phyloP scores from a whole-genome alignment of 2,797 vertebrate genomes.

The Tokudaia muenninki region DNA sequence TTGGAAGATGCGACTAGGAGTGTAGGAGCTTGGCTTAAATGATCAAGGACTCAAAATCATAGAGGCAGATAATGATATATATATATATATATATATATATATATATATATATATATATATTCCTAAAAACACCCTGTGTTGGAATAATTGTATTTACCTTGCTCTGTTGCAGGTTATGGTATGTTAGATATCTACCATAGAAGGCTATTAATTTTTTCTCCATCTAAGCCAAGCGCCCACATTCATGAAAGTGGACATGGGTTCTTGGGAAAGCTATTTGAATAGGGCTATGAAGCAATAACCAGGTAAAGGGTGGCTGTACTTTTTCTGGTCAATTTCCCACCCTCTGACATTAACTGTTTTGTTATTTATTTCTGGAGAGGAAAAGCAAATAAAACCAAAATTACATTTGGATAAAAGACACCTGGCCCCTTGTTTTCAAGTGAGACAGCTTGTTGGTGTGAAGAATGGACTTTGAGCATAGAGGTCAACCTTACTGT shows the following conservation, averaged over 20 bases:
- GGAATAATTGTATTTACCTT: slow-evolving; percentile 28
- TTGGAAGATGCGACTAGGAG: neutral
- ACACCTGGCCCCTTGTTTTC: slow-evolving; percentile 58
- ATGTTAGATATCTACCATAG: neutral
- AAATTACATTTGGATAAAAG: slow-evolving; percentile 9
- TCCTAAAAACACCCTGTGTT: neutral
- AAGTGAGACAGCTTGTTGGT: slow-evolving; percentile 98
- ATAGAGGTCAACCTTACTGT: slow-evolving; percentile 97
- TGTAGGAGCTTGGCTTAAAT: neutral
- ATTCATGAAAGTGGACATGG: neutral
- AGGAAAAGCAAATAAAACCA: neutral
- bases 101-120: neutral
- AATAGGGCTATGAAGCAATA: neutral
- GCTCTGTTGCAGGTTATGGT: neutral
- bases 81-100: neutral
- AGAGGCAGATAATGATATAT: too few species aligned
- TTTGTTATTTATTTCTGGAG: neutral
- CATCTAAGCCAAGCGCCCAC: neutral
- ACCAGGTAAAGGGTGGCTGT: slow-evolving; percentile 11
- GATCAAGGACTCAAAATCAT: neutral
- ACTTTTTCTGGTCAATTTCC: neutral
- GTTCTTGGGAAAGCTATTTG: neutral
- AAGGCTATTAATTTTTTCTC: neutral
- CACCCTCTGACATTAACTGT: neutral
- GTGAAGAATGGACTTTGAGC: slow-evolving; percentile 97